Base-by-base conservation (phyloP, 2,888 invertebrate genomes). In the Acrobasis suavella region DNA sequence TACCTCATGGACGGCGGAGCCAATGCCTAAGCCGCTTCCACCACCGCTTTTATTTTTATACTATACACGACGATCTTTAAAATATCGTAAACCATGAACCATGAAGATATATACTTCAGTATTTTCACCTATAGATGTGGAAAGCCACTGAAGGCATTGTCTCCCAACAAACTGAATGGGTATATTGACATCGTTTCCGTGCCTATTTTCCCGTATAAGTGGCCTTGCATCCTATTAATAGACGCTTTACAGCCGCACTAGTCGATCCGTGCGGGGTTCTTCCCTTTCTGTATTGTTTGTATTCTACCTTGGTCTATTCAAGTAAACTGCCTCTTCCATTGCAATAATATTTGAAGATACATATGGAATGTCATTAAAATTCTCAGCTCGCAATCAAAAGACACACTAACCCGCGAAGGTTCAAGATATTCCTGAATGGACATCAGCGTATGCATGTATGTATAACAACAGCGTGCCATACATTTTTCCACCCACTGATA, bases 191-290 rank as follows among this genome's bases (percentile, higher is more conserved):
- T 32, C 8, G 60, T 61, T 54, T 61, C 54, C 54, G 54, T 16
- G 42, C 46, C 22, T 46, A 54, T 61, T 61, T 61, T 61, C 61
- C 61, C 55, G 54, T 54, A 61, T 14, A 10, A n/a, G 49, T 39
- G 61, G 15, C 61, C 61, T 61, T 61, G 61, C 46, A n/a, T 37
- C 32, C 54, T 61, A 61, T 61, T 9, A 54, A 54, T 61, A 61
- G 54, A 61, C 32, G 42, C 32, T 17, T 50, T 17, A 38, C 38
- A 60, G 39, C n/a, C 52, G 46, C 22, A 42, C 52, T 54, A 15
- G 14, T 38, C 38, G 1, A 15, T 6, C 9, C 9, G 54, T n/a
- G 46, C 6, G n/a, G 46, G 46, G 32, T 32, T 32, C 7, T 46
- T 46, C n/a, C n/a, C 14, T n/a, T 46, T 46, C n/a, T 14, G n/a